Percentiles rank a stretch among this genome's conserved stretches.
Evolutionary conservation across 2,797 vertebrate species (phyloP).

Genomic region (Threskiornis aethiopicus): DNA sequence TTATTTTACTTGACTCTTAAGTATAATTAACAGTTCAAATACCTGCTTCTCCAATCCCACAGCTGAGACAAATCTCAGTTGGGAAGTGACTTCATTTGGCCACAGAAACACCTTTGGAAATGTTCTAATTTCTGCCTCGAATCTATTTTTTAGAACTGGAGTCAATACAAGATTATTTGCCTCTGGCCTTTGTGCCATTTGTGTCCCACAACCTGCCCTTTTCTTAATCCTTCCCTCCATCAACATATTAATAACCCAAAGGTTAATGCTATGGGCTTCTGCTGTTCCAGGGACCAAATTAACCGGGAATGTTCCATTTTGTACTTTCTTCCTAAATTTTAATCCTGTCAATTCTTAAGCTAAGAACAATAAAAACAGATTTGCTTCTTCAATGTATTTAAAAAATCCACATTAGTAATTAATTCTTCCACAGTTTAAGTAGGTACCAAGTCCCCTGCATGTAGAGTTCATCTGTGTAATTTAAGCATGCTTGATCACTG

Average conservation of each 20-base stretch:
- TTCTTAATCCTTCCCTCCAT: conserved; percentile 43
- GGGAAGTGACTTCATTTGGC: neutral
- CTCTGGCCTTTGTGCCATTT: neutral
- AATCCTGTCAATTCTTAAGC: neutral
- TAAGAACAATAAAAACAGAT: neutral
- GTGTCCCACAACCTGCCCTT: conserved; percentile 25
- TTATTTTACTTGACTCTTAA: neutral
- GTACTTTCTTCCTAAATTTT: neutral
- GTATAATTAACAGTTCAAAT: neutral
- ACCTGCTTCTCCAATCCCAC: neutral
- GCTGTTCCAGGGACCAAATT: neutral
- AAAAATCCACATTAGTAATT: neutral
- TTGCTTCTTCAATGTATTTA: neutral
- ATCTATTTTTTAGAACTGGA: neutral
- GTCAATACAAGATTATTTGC: conserved; percentile 17
- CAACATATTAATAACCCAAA: conserved; percentile 39
- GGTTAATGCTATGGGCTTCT: neutral
- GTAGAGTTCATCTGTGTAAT: neutral
- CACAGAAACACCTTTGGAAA: neutral
- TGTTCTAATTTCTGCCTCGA: neutral
- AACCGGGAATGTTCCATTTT: neutral
- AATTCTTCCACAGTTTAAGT: neutral
- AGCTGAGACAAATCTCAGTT: neutral
- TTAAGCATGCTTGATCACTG: neutral
- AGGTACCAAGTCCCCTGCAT: neutral